A percentile compares a stretch with the other conserved stretches of the same genome.
phyloP scores from a whole-genome alignment of 2,113 vertebrate genomes.

The Taurulus bubalis region DNA sequence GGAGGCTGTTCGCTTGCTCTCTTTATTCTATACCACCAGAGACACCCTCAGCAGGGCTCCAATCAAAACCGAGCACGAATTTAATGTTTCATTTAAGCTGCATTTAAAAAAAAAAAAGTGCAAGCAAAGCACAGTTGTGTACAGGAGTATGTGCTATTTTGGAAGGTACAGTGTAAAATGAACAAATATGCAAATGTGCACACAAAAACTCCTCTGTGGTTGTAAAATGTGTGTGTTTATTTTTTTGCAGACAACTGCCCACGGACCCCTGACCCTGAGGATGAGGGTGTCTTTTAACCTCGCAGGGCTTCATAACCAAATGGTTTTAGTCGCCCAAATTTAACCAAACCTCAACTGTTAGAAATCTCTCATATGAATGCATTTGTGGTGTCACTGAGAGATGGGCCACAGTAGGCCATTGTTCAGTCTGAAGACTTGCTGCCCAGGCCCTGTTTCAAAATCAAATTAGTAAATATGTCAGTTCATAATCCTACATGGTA shows the following conservation, averaged over 20 bases:
- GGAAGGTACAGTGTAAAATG: background rate
- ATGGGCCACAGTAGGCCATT: too few species aligned
- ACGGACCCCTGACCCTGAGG: background rate
- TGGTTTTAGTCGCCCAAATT: background rate
- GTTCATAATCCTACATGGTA: background rate
- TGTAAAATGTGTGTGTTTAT: background rate
- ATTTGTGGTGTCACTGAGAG: background rate
- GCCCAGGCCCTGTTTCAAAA: background rate
- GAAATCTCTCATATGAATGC: background rate
- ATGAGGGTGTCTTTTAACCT: background rate
- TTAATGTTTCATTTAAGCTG: slow-evolving; percentile 32
- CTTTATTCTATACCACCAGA: slow-evolving; percentile 52
- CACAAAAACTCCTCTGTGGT: background rate
- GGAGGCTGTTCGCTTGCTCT: slow-evolving; percentile 55
- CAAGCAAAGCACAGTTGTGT: background rate
- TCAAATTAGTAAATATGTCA: background rate
- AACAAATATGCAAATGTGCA: background rate
- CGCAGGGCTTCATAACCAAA: background rate
- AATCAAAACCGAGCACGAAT: slow-evolving; percentile 39
- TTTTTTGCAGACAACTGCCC: background rate
- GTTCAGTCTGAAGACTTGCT: background rate
- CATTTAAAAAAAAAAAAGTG: slow-evolving; percentile 29
- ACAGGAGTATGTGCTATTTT: background rate
- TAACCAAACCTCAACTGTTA: background rate
- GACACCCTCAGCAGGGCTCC: slow-evolving; percentile 41